A percentile compares a stretch with the other conserved stretches of the same genome.
phyloP scores from a whole-genome alignment of 2,113 vertebrate species.

The Thryonomys swinderianus region DNA sequence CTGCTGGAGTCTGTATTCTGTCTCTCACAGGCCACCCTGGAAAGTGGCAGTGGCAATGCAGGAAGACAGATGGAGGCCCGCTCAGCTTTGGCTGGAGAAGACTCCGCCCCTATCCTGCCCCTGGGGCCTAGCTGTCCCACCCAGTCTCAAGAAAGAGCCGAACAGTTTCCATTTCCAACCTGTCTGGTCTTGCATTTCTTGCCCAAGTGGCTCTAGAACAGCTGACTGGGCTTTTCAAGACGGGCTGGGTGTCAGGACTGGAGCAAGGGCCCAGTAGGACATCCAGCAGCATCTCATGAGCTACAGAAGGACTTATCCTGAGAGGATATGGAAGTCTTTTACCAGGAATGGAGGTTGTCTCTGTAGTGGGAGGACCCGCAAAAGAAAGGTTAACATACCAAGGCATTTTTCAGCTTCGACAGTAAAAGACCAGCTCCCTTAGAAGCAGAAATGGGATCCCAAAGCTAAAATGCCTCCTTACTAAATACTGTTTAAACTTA shows the following conservation, averaged over 20 bases:
- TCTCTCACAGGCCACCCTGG: background rate
- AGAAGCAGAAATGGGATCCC: background rate
- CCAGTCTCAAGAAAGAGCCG: conserved; percentile 67
- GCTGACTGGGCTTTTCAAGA: conserved; percentile 60
- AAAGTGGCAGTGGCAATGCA: conserved; percentile 34
- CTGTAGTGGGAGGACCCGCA: background rate
- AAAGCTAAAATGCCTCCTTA: background rate
- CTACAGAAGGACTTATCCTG: background rate
- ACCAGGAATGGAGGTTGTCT: background rate
- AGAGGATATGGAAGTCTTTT: background rate
- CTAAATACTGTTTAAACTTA: conserved; percentile 12
- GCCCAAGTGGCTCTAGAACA: conserved; percentile 49
- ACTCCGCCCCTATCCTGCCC: background rate
- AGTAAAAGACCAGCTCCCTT: background rate
- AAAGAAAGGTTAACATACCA: background rate
- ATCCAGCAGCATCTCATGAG: background rate
- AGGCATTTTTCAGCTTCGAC: background rate
- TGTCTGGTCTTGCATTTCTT: conserved; percentile 65
- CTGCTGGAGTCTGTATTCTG: background rate
- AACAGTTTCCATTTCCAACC: conserved; percentile 48
- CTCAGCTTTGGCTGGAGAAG: conserved; percentile 6
- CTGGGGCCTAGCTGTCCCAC: background rate
- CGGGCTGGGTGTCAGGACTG: background rate
- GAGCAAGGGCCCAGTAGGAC: background rate
- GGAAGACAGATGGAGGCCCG: conserved; percentile 34